Base-by-base conservation (phyloP, 2,797 vertebrate genomes). In the Pseudopleuronectes americanus region DNA sequence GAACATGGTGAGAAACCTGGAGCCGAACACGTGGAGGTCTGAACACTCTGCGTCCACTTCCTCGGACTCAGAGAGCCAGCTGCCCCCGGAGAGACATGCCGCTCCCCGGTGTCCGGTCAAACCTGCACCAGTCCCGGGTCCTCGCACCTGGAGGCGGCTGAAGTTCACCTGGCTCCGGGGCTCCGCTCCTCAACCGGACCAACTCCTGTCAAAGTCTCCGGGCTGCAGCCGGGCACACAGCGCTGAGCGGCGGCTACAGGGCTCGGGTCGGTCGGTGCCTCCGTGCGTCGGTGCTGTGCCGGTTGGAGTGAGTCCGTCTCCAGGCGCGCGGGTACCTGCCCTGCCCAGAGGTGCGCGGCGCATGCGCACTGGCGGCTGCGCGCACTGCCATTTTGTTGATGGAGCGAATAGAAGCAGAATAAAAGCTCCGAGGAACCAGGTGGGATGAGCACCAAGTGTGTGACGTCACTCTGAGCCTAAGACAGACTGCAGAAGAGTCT, bases 261-360 rank as follows among this genome's bases (percentile, higher is more conserved):
- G 53, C 24, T 59, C 38, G 9, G 71, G 36, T 65, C 58, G 26
- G 62, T 74, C 70, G 71, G 56, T 70, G 76, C 65, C 13, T 87
- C 76, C 65, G 78, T 71, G 60, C 70, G 69, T 63, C 71, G 7
- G 28, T 80, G 62, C 71, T 76, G 74, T 63, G 62, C 85, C 74
- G 67, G 79, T 84, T 52, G 78, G 36, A 75, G 10, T 38, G 36
- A 38, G 36, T 12, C 12, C 4, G 43, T 19, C 43, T 45, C 43
- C 43, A 19, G 14, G 43, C 17, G 43, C 43, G 7, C 14, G 6
- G 71, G 79, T 93, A 94, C 94, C 93, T 94, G 93, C 89, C 84
- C 93, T 91, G 90, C 87, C 82, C 64, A 69, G 94, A 95, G 94
- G 93, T 95, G 93, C 79, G 90, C 73, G 60, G 90, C 64, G 93